These are phyloP conservation scores for Chirona hameri DNA, from an alignment of 2,888 invertebrate genomes.

Conservation along the genomic window DNA sequence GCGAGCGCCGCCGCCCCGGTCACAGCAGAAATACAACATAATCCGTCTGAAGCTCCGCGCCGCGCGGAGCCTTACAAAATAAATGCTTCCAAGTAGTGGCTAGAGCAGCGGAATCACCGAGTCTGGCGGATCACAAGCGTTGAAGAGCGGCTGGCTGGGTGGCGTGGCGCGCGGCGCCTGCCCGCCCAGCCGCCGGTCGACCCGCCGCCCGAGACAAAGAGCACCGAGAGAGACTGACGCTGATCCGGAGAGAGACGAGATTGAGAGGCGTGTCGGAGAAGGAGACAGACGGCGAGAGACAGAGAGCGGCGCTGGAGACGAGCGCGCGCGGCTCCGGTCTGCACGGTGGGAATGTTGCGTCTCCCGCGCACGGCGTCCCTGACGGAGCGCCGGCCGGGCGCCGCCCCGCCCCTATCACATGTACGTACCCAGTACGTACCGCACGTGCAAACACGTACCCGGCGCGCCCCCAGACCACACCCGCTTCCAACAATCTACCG, in stretches of 20 bases:
- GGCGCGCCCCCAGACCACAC: too few species aligned
- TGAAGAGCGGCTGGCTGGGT: background rate
- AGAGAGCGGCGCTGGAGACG: background rate
- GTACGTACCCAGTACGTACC: background rate
- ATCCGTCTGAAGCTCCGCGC: background rate
- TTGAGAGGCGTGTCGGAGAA: background rate
- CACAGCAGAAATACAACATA: slow-evolving; percentile 26
- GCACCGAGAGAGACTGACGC: background rate
- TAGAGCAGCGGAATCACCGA: slow-evolving; percentile 23
- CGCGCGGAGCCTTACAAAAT: background rate
- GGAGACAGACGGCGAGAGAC: background rate
- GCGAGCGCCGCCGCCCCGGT: background rate
- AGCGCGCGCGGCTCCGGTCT: background rate
- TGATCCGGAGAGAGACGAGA: background rate
- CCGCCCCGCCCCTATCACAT: slow-evolving; percentile 8
- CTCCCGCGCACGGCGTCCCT: background rate
- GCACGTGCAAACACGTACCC: background rate
- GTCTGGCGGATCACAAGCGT: slow-evolving; percentile 24
- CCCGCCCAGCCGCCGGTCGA: background rate
- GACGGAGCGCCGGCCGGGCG: background rate
- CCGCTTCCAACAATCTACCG: too few species aligned
- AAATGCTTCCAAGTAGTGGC: slow-evolving; percentile 26
- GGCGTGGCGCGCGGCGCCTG: background rate
- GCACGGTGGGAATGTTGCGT: background rate
- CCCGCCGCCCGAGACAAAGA: background rate